Base-by-base conservation (phyloP, 2,888 invertebrate genomes). In the Cylindroiulus punctatus region DNA sequence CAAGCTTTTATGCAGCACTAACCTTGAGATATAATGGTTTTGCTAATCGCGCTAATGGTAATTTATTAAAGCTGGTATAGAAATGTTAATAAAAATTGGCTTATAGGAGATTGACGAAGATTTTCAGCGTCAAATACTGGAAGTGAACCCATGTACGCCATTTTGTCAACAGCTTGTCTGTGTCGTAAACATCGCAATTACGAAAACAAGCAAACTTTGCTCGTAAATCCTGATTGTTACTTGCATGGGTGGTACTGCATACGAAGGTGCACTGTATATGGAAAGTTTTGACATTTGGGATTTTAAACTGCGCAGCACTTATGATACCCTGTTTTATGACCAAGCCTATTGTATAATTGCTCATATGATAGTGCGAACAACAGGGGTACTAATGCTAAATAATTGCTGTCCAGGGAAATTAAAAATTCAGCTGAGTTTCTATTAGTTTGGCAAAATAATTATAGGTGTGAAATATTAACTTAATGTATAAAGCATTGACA, bases 81-180 rank as follows among this genome's bases (percentile, higher is more conserved):
- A 76, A 76, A 76, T 76, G 76, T 26, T 76, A 76, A 76, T 76
- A 76, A 76, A n/a, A 76, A 76, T 76, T 76, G 26, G 76, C 76
- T 76, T 76, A 14, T 30, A 30, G 76, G 76, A 30, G 76, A 76
- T 65, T 30, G 65, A 12, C 26, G 26, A 76, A 76, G 76, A 76
- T 30, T 12, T 65, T 65, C 8, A 10, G 8, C 26, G 65, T 65
- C 52, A 65, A 26, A 26, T 65, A 30, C 30, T 30, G 26, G 14
- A 14, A 4, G 3, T 30, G 26, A 12, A 76, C 30, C 26, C 30
- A 76, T 30, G 17, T 76, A 12, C 30, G 30, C 30, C 14, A 30
- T 30, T 30, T 26, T 76, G 76, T 76, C 76, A 30, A 30, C 30
- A 76, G 30, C 30, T 30, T 30, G 26, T 30, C 76, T 76, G 0